Percentiles rank a stretch among this genome's conserved stretches.
Conservation (phyloP, 2,113 vertebrate species). For the Oncorhynchus clarkii region DNA sequence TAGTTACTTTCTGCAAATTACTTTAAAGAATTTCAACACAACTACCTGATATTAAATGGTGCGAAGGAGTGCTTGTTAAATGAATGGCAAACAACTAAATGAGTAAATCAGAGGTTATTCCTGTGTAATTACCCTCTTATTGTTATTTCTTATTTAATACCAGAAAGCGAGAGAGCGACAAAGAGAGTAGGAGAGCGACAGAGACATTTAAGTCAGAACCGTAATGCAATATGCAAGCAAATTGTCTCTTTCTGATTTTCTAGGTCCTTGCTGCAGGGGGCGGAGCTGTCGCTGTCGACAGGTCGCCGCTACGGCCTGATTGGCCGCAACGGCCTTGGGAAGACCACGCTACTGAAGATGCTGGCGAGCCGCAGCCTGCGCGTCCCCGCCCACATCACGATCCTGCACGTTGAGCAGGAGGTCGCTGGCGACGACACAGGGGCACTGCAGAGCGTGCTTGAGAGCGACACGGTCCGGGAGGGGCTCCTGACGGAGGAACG, state of each 20-base stretch:
- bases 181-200: too few species aligned
- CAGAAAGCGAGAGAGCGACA: neutral
- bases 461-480: conserved; percentile 86
- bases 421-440: conserved; percentile 89
- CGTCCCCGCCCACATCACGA: conserved; percentile 90
- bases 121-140: neutral
- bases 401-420: conserved; percentile 97
- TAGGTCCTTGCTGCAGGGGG: conserved; percentile 88
- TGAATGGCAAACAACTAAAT: too few species aligned
- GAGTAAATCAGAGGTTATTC: neutral
- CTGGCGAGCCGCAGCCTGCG: conserved; percentile 86
- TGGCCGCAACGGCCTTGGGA: conserved; percentile 93
- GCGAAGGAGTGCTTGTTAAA: too few species aligned
- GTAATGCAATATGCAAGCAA: neutral
- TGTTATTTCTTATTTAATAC: too few species aligned
- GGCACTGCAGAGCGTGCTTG: conserved; percentile 90
- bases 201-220: too few species aligned
- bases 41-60: too few species aligned
- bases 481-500: conserved; percentile 81
- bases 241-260: neutral
- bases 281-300: conserved; percentile 85
- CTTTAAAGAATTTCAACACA: too few species aligned
- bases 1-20: too few species aligned
- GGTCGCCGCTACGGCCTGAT: conserved; percentile 92
- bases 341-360: conserved; percentile 97